phyloP scores from a whole-genome alignment of 1,140 invertebrate species.

The Penaeus indicus region DNA sequence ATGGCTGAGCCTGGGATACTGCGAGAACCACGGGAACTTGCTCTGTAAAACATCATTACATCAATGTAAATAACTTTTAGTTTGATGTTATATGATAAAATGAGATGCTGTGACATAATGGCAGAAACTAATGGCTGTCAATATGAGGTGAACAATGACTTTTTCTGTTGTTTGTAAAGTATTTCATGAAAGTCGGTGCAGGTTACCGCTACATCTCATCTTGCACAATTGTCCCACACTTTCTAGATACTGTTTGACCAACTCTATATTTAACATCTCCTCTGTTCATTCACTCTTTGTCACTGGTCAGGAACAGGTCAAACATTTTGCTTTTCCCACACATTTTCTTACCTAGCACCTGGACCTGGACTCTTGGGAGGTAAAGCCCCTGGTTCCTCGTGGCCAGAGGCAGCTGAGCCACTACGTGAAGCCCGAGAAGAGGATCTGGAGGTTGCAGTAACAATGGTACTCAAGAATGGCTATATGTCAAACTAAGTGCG shows the following conservation, averaged over 20 bases:
- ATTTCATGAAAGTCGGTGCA: background rate
- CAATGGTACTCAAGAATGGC: slow-evolving; percentile 6
- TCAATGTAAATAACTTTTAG: background rate
- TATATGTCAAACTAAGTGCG: no score
- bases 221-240: no score
- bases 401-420: slow-evolving; percentile 58
- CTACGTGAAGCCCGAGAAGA: slow-evolving; percentile 63
- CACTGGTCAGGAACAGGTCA: no score
- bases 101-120: no score
- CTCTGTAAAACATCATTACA: slow-evolving; percentile 68
- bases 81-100: background rate
- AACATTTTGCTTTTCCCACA: no score
- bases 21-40: slow-evolving; percentile 61
- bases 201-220: background rate
- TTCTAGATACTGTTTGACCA: background rate
- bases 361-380: slow-evolving; percentile 47
- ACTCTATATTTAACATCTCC: background rate
- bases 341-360: slow-evolving; percentile 38
- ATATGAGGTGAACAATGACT: background rate
- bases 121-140: no score
- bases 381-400: slow-evolving; percentile 45
- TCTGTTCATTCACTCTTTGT: no score
- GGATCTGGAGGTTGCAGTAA: slow-evolving; percentile 53
- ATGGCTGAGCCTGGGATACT: slow-evolving; percentile 66
- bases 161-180: background rate